Evolutionary conservation across 2,113 vertebrate species (phyloP).

Genomic region (Neopipo cinnamomea): DNA sequence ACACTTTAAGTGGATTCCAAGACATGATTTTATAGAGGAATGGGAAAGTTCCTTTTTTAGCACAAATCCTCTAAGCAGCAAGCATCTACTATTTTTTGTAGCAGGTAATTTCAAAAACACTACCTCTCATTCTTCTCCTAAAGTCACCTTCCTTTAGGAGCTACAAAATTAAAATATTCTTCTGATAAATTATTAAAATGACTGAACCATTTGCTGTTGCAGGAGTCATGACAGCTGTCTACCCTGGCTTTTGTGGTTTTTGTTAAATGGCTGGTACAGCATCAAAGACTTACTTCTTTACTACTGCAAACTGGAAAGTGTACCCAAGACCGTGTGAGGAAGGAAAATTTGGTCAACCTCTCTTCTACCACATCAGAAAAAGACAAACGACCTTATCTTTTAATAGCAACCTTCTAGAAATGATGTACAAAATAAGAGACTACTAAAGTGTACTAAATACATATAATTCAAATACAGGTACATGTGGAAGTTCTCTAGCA

Average conservation of each 20-base stretch:
- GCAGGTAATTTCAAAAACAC: neutral
- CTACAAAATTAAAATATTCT: neutral
- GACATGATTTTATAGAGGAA: neutral
- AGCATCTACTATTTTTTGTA: neutral
- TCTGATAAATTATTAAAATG: conserved; percentile 14
- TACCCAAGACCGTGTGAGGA: neutral
- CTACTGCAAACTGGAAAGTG: neutral
- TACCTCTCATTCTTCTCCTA: neutral
- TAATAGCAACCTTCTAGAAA: neutral
- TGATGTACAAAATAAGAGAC: neutral
- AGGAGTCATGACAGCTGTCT: neutral
- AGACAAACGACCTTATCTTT: neutral
- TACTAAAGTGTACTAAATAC: neutral
- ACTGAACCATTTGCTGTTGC: neutral
- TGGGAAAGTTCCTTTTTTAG: conserved; percentile 26
- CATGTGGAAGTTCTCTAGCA: neutral
- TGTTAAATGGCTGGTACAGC: neutral
- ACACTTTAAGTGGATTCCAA: neutral
- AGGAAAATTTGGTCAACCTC: neutral
- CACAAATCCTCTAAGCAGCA: conserved; percentile 5
- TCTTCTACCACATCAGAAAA: neutral
- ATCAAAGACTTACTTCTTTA: neutral
- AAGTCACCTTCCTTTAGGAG: neutral
- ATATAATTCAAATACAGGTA: neutral
- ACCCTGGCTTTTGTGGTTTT: neutral